Conservation (phyloP, 2,888 invertebrate genomes). For the Aphrophora alni region DNA sequence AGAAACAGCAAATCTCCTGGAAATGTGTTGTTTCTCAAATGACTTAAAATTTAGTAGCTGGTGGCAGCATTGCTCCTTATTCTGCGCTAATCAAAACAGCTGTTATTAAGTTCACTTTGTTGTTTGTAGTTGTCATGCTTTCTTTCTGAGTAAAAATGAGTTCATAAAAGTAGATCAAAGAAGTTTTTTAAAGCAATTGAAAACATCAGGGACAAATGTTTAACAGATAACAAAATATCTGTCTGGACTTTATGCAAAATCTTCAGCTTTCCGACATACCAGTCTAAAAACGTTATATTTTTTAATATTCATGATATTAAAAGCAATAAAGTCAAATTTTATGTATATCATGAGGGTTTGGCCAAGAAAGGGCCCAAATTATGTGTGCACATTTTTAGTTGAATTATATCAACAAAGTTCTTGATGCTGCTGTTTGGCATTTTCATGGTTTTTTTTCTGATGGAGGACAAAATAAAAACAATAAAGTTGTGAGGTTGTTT, state of each 20-base stretch:
- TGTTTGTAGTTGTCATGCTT: not conserved
- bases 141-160: constrained; percentile 7
- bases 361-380: constrained; percentile 27
- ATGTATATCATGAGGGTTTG: not conserved
- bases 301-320: constrained; percentile 19
- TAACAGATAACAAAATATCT: too few species aligned
- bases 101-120: not conserved
- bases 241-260: constrained; percentile 15
- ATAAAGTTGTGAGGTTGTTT: constrained; percentile 7
- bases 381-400: constrained; percentile 15
- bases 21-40: not conserved
- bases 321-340: constrained; percentile 13
- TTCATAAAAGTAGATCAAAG: constrained; percentile 17
- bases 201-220: not conserved
- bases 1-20: too few species aligned
- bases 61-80: not conserved
- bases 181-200: constrained; percentile 23
- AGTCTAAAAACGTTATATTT: constrained; percentile 26
- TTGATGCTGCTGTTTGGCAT: not conserved
- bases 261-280: constrained; percentile 32
- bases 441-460: constrained; percentile 24
- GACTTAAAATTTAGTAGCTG: too few species aligned
- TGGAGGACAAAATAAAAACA: constrained; percentile 32
- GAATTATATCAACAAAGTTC: constrained; percentile 21
- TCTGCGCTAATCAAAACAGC: not conserved